Base-by-base conservation (phyloP, 2,888 invertebrate genomes). In the Lapara coniferarum region DNA sequence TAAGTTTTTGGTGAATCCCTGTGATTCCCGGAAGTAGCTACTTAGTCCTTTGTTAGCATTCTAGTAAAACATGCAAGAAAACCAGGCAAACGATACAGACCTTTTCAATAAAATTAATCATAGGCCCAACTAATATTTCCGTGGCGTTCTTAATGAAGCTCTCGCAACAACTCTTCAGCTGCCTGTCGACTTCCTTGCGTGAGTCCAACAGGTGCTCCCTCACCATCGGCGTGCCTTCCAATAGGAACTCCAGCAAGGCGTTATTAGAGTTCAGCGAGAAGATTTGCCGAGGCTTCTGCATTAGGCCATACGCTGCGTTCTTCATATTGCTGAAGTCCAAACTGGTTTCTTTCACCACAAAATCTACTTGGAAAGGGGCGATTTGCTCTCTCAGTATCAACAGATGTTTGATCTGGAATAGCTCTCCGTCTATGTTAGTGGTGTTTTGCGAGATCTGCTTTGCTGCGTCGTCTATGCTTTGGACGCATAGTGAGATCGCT, bases 351-450 rank as follows among this genome's bases (percentile, higher is more conserved):
- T 97, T 98, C 0, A 98, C 95, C 0, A 98, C 96, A 78, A 98
- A 98, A 84, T 98, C 99, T 0, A 98, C 98, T 88, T 99, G 98
- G 85, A 99, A 99, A 0, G 99, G 99, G 0, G 99, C 98, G 46
- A 99, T 99, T 89, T 99, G 99, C 86, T 99, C 99, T 30, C 99
- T 93, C 2, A 99, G 93, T 71, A 99, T 99, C 4, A 99, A 94
- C 71, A 99, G 92, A 91, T 99, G 99, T 87, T 99, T 99, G 58
- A 99, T 98, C 91, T 99, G 97, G 89, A 99, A 99, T n/a, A 99
- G 93, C 84, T 98, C 96, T 0, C 98, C 99, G 89, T 99, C 99
- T n/a, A 98, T 94, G n/a, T 94, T 90, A 0, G 96, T 96, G 91
- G 97, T 97, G 77, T 95, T 95, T 0, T 94, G 87, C 0, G 96